Percentiles rank a stretch among this genome's conserved stretches.
Evolutionary conservation across 2,797 vertebrate genomes (phyloP).

Genomic region (Pipistrellus kuhlii): DNA sequence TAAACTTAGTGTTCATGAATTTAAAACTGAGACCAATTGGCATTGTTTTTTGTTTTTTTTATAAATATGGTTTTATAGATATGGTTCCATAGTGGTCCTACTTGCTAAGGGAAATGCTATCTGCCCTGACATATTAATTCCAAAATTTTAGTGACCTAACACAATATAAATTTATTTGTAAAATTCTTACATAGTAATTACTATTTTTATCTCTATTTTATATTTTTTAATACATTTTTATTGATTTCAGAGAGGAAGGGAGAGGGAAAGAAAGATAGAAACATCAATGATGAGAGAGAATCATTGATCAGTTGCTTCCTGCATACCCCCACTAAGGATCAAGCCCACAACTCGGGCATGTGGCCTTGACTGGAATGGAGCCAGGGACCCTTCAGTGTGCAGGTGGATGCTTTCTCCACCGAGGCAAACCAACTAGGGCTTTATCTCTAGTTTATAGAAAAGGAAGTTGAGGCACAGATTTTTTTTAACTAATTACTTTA

Average conservation of each 20-base stretch:
- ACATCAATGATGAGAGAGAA: too few relatives aligned
- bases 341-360: too few relatives aligned
- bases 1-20: background rate
- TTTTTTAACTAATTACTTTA: slow-evolving; percentile 16
- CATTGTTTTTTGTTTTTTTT: too few relatives aligned
- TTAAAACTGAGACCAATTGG: background rate
- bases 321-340: too few relatives aligned
- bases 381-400: too few relatives aligned
- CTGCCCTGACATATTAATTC: background rate
- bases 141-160: background rate
- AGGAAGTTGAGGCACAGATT: background rate
- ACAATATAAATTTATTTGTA: background rate
- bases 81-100: background rate
- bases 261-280: too few relatives aligned
- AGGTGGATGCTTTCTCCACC: too few relatives aligned
- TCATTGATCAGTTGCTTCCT: too few relatives aligned
- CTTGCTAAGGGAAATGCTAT: background rate
- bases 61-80: background rate
- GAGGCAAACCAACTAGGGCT: background rate
- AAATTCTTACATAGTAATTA: background rate
- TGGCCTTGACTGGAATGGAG: too few relatives aligned
- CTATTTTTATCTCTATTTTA: background rate
- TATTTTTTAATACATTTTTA: too few relatives aligned
- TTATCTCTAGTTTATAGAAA: slow-evolving; percentile 16
- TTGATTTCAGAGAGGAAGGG: too few relatives aligned